Evolutionary conservation across 2,888 invertebrate species (phyloP).

Genomic region (Nemapogon koenigi): DNA sequence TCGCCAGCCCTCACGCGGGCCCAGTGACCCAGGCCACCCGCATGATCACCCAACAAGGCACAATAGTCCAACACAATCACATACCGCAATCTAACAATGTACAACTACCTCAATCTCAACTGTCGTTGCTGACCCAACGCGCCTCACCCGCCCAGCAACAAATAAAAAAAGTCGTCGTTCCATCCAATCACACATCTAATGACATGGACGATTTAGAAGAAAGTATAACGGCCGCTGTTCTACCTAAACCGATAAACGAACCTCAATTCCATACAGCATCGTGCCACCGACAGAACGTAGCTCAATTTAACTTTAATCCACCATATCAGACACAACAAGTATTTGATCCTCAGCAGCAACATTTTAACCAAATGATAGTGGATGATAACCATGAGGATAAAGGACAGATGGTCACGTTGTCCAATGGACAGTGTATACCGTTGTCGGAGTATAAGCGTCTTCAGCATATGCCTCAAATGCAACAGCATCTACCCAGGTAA

Average conservation of each 20-base stretch:
- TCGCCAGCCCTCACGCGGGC: neutral
- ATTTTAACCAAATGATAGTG: conserved; percentile 34
- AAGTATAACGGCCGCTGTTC: conserved; percentile 58
- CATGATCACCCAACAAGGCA: conserved; percentile 50
- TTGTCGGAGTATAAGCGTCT: conserved; percentile 50
- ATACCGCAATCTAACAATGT: conserved; percentile 37
- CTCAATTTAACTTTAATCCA: neutral
- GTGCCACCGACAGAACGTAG: conserved; percentile 19
- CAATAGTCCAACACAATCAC: conserved; percentile 41
- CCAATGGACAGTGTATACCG: conserved; percentile 48
- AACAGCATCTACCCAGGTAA: conserved; percentile 3
- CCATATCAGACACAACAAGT: conserved; percentile 27
- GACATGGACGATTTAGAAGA: conserved; percentile 62
- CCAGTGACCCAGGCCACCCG: conserved; percentile 7
- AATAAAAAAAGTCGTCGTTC: conserved; percentile 49
- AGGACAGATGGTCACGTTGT: conserved; percentile 40
- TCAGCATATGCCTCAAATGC: conserved; percentile 33
- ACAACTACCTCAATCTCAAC: conserved; percentile 31
- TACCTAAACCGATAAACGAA: conserved; percentile 41
- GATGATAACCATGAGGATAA: conserved; percentile 48
- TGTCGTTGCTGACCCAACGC: conserved; percentile 34
- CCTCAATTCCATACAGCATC: neutral
- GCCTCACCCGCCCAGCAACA: conserved; percentile 27
- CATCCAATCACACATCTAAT: conserved; percentile 49
- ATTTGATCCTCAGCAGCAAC: conserved; percentile 18